phyloP scores from a whole-genome alignment of 1,140 invertebrate species.

The Dendroctonus ponderosae region DNA sequence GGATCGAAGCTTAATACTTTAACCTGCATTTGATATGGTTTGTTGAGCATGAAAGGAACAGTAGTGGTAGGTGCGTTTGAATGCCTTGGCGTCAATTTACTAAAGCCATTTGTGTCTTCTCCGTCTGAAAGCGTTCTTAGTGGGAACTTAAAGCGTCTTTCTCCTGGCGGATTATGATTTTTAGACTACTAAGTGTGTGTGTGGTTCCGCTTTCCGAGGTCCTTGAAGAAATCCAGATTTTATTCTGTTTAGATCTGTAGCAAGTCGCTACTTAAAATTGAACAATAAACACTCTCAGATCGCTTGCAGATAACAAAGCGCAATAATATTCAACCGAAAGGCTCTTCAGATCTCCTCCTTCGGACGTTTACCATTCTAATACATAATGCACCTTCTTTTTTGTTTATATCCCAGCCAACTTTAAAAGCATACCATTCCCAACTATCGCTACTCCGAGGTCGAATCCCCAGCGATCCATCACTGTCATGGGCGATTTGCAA shows the following conservation, averaged over 20 bases:
- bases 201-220: too few species aligned
- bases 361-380: not conserved
- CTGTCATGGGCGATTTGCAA: slow-evolving; percentile 14
- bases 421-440: slow-evolving; percentile 4
- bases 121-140: too few species aligned
- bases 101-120: too few species aligned
- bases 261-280: not conserved
- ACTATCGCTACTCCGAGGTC: not conserved
- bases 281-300: not conserved
- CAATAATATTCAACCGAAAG: not conserved
- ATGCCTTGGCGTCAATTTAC: too few species aligned
- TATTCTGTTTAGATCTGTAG: not conserved
- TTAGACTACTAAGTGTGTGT: too few species aligned
- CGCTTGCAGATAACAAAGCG: not conserved
- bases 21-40: not conserved
- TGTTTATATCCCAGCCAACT: not conserved
- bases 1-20: too few species aligned
- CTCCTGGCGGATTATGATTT: too few species aligned
- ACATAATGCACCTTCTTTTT: not conserved
- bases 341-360: not conserved
- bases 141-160: too few species aligned
- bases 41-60: not conserved
- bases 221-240: too few species aligned
- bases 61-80: too few species aligned
- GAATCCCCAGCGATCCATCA: slow-evolving; percentile 11